Evolutionary conservation across 1,140 invertebrate species (phyloP).

Genomic region (Spodoptera frugiperda): DNA sequence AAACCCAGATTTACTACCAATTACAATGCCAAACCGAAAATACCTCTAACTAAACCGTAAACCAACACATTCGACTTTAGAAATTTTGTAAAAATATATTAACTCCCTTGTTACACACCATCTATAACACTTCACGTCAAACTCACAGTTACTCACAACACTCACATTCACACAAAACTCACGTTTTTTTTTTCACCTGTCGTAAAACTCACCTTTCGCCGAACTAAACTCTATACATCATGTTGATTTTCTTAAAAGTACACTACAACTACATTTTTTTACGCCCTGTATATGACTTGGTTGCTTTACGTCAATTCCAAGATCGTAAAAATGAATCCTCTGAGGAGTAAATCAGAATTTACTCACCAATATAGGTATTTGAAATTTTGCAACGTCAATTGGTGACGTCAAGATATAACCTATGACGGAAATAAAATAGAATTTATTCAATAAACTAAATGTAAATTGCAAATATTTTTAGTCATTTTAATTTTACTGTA

Average conservation of each 20-base stretch:
- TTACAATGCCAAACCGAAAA: too few relatives aligned
- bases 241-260: slow-evolving; percentile 7
- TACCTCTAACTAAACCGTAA: too few relatives aligned
- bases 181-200: slow-evolving; percentile 12
- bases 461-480: too few relatives aligned
- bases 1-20: too few relatives aligned
- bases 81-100: too few relatives aligned
- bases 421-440: too few relatives aligned
- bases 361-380: background rate
- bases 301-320: slow-evolving; percentile 35
- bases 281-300: background rate
- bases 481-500: too few relatives aligned
- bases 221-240: slow-evolving; percentile 36
- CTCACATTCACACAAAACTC: background rate
- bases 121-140: background rate
- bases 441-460: too few relatives aligned
- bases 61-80: too few relatives aligned
- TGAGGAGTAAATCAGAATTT: too few relatives aligned
- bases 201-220: slow-evolving; percentile 31
- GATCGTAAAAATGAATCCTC: slow-evolving; percentile 45
- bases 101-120: too few relatives aligned
- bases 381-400: background rate
- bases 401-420: too few relatives aligned
- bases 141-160: background rate
- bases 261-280: slow-evolving; percentile 14